Base-by-base conservation (phyloP, 1,140 invertebrate species). In the Coboldia fuscipes region DNA sequence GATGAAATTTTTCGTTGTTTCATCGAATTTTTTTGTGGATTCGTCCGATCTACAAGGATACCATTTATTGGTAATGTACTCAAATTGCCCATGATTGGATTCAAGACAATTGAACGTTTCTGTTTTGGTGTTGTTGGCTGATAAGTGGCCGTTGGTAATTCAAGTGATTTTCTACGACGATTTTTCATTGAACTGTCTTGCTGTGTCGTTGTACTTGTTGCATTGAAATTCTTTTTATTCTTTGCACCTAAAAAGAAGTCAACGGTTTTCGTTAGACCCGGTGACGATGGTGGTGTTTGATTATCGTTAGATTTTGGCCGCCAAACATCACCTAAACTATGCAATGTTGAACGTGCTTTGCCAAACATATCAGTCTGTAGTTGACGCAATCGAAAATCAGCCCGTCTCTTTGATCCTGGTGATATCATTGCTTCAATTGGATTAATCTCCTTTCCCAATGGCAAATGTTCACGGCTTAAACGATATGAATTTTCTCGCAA, bases 271-370 rank as follows among this genome's bases (percentile, higher is more conserved):
- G 27, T 13, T 24, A 24, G n/a, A 24, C 23, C n/a, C n/a, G n/a
- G 23, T n/a, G 7, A n/a, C 23, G 7, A n/a, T 24, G 14, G 27
- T 5, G 6, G 27, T 15, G 6, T 8, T 29, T 15, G 27, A 29
- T 7, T 12, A n/a, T 12, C 6, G 15, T 17, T 16, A 30, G 17
- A 10, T 16, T 35, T 28, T n/a, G 16, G 15, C 30, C 30, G 29
- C 34, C 34, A 35, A 16, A 30, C 26, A 28, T 35, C 34, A 35
- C 26, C 26, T 6, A 35, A 19, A 18, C 7, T 35, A 15, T 51
- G 44, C 5, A 60, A 38, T 4, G 56, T 58, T 32, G 47, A 56
- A 30, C 51, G 39, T 2, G 57, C 57, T 42, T 56, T 57, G 4
- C 54, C 30, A 23, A 58, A 36, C 3, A 60, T 55, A 32, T 19